Base-by-base conservation (phyloP, 1,140 invertebrate genomes). In the Orchesella cincta region DNA sequence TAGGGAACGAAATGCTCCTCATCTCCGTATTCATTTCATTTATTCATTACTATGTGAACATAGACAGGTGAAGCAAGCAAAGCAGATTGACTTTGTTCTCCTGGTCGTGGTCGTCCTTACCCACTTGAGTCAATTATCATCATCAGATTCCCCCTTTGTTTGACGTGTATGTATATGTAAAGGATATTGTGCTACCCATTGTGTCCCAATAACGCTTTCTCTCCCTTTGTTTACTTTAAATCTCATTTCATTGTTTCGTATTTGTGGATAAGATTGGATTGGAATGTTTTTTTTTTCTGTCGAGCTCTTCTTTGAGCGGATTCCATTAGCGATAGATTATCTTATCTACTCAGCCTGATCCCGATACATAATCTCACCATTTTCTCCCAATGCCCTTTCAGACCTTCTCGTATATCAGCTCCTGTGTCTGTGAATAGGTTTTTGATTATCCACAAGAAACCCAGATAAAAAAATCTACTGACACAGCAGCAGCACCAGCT, bases 171-270 rank as follows among this genome's bases (percentile, higher is more conserved):
- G n/a, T n/a, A n/a, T n/a, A n/a, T n/a, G n/a, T n/a, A n/a, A n/a
- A n/a, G n/a, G n/a, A n/a, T n/a, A n/a, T n/a, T n/a, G n/a, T n/a
- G n/a, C n/a, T n/a, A n/a, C n/a, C n/a, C 39, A 46, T 46, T 46
- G 20, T 20, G 8, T 46, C 20, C 39, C 39, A n/a, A n/a, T n/a
- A n/a, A n/a, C n/a, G n/a, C n/a, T n/a, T n/a, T 46, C 23, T 57
- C 52, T 57, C 52, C 52, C 52, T 12, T 57, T 57, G 23, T 57
- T 57, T 57, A n/a, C 23, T 57, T 57, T 57, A n/a, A 57, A 57
- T 57, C 52, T 57, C 8, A n/a, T 57, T 57, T 57, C 52, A 57
- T 57, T 57, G 52, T 57, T 57, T 46, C 39, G 8, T 20, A 12
- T 57, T 57, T 26, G 12, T n/a, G 52, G 52, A 57, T 57, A 57